Percentiles rank a stretch among this genome's conserved stretches.
phyloP scores from a whole-genome alignment of 2,797 vertebrate genomes.

The Geotrypetes seraphini region DNA sequence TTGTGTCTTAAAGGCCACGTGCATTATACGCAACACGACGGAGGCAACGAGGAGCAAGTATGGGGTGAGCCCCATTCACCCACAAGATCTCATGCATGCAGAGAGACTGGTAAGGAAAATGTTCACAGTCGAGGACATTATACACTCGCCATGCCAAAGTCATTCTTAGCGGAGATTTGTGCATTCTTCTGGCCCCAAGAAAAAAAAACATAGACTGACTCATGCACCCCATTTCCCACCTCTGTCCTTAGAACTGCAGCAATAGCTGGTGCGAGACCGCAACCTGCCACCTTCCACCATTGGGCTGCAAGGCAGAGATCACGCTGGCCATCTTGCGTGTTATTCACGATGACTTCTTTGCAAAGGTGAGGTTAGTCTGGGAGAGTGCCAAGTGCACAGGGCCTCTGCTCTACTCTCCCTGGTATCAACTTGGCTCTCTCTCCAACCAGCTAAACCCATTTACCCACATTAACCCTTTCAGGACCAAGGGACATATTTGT shows the following conservation, averaged over 20 bases:
- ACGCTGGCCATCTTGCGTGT: constrained; percentile 65
- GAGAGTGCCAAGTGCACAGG: too few relatives aligned
- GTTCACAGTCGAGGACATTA: too few relatives aligned
- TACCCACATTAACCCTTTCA: too few relatives aligned
- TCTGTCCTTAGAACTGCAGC: constrained; percentile 62
- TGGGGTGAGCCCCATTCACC: constrained; percentile 51
- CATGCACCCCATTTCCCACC: neutral
- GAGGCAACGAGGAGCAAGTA: constrained; percentile 42
- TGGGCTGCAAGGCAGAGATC: constrained; percentile 48
- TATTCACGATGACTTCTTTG: constrained; percentile 79
- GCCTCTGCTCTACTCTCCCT: too few relatives aligned
- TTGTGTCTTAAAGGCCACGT: constrained; percentile 59
- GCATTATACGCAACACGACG: constrained; percentile 55
- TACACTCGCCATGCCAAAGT: too few relatives aligned
- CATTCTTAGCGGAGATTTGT: too few relatives aligned
- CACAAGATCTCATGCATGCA: constrained; percentile 66
- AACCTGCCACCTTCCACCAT: constrained; percentile 58
- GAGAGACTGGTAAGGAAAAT: constrained; percentile 67
- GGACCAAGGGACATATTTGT: too few relatives aligned
- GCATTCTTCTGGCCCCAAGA: too few relatives aligned
- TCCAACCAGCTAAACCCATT: too few relatives aligned
- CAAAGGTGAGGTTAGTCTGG: constrained; percentile 68
- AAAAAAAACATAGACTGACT: too few relatives aligned
- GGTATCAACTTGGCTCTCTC: too few relatives aligned
- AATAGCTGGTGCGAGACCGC: constrained; percentile 71